These are phyloP conservation scores for Eilema caniola DNA, from an alignment of 2,888 invertebrate species.

Conservation along the genomic window DNA sequence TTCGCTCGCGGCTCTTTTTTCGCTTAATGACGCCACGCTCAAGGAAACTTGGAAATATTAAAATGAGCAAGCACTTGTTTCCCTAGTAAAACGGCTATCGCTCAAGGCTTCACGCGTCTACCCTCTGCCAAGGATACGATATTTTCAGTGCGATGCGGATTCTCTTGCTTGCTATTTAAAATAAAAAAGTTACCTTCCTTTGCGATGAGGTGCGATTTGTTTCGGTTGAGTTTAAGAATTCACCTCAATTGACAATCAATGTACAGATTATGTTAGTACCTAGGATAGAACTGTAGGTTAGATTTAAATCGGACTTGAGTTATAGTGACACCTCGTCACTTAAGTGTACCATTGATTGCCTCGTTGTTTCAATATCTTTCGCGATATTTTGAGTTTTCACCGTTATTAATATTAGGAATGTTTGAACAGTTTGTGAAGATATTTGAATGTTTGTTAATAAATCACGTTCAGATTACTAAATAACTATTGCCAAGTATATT, in stretches of 20 bases:
- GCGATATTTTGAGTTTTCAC: too few species aligned
- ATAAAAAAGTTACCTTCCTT: conserved; percentile 53
- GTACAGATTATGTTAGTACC: too few species aligned
- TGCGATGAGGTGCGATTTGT: conserved; percentile 35
- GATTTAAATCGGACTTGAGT: not conserved
- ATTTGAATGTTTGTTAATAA: too few species aligned
- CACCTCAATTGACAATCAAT: not conserved
- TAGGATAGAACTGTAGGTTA: not conserved
- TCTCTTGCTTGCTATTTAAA: conserved; percentile 46
- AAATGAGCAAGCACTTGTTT: conserved; percentile 85
- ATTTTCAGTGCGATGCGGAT: conserved; percentile 48
- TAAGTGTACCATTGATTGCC: not conserved
- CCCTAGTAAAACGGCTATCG: conserved; percentile 77
- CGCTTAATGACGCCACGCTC: conserved; percentile 78
- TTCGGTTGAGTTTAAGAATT: not conserved
- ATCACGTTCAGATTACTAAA: too few species aligned
- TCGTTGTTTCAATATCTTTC: not conserved
- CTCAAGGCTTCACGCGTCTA: conserved; percentile 76
- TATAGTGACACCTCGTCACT: not conserved
- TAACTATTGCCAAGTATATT: too few species aligned
- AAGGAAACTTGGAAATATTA: conserved; percentile 83
- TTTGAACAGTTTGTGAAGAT: too few species aligned
- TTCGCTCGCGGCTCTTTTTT: conserved; percentile 74
- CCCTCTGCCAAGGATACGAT: conserved; percentile 50
- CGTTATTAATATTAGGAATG: too few species aligned